Conservation (phyloP, 1,140 invertebrate species). For the Macrocentrus cingulum region DNA sequence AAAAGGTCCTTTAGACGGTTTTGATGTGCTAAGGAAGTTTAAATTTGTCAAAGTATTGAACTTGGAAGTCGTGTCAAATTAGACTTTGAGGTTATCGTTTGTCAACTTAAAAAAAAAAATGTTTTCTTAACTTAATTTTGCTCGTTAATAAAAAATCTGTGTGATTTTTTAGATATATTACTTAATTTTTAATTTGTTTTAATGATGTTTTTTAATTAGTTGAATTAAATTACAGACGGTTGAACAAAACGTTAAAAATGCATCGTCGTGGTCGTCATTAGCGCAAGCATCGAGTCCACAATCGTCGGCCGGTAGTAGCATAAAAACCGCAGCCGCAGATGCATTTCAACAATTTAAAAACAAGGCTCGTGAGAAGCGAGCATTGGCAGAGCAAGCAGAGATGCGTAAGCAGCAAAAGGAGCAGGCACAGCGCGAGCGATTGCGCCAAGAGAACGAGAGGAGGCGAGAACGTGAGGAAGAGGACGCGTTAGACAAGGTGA, state of each 20-base stretch:
- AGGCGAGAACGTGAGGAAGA: constrained; percentile 79
- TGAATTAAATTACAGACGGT: too few relatives aligned
- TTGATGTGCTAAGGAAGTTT: too few relatives aligned
- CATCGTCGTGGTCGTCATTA: constrained; percentile 89
- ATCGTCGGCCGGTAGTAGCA: constrained; percentile 61
- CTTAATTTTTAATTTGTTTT: too few relatives aligned
- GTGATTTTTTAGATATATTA: too few relatives aligned
- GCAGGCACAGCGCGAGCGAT: constrained; percentile 78
- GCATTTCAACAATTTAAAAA: constrained; percentile 87
- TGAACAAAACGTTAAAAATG: constrained; percentile 82
- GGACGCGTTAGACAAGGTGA: constrained; percentile 71
- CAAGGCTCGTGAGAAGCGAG: constrained; percentile 91
- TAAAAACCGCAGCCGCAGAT: constrained; percentile 65
- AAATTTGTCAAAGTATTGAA: too few relatives aligned
- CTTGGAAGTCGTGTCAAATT: too few relatives aligned
- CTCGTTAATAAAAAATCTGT: too few relatives aligned
- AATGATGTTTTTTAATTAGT: too few relatives aligned
- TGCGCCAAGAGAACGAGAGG: constrained; percentile 77
- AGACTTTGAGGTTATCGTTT: too few relatives aligned
- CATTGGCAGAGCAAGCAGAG: constrained; percentile 80
- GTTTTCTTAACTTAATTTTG: too few relatives aligned
- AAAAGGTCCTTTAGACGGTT: too few relatives aligned
- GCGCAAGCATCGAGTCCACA: constrained; percentile 77
- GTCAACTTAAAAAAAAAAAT: too few relatives aligned
- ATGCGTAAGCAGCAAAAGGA: constrained; percentile 76